Conservation (phyloP, 2,113 vertebrate species). For the Leptocoma aspasia region DNA sequence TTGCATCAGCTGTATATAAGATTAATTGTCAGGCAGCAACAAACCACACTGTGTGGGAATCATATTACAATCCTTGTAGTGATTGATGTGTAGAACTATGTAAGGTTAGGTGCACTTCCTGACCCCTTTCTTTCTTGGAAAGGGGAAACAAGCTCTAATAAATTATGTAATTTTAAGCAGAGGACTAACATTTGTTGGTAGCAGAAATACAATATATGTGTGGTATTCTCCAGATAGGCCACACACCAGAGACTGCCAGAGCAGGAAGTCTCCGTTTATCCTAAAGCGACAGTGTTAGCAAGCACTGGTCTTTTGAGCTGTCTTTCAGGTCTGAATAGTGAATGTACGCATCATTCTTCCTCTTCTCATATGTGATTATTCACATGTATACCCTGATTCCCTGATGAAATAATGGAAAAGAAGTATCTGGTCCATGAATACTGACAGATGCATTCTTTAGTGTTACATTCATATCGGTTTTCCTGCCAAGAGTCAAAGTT, state of each 20-base stretch:
- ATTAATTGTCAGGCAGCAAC: background rate
- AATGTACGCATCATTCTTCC: background rate
- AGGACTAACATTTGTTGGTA: background rate
- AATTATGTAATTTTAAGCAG: background rate
- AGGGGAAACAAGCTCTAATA: background rate
- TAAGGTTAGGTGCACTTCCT: background rate
- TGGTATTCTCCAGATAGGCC: background rate
- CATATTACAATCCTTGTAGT: background rate
- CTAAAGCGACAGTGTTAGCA: background rate
- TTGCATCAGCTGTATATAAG: background rate
- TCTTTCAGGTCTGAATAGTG: background rate
- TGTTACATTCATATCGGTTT: background rate
- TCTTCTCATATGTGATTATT: fast-evolving
- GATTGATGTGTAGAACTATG: background rate
- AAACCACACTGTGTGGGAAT: background rate
- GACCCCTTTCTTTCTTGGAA: background rate
- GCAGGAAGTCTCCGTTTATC: background rate
- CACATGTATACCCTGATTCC: background rate
- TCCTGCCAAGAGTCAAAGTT: background rate
- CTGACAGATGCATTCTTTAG: background rate
- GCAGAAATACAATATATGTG: background rate
- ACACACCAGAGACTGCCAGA: background rate
- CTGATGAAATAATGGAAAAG: background rate
- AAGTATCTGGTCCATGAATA: background rate
- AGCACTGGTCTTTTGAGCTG: background rate